phyloP scores from a whole-genome alignment of 1,140 invertebrate species.

The Drosophila asahinai region DNA sequence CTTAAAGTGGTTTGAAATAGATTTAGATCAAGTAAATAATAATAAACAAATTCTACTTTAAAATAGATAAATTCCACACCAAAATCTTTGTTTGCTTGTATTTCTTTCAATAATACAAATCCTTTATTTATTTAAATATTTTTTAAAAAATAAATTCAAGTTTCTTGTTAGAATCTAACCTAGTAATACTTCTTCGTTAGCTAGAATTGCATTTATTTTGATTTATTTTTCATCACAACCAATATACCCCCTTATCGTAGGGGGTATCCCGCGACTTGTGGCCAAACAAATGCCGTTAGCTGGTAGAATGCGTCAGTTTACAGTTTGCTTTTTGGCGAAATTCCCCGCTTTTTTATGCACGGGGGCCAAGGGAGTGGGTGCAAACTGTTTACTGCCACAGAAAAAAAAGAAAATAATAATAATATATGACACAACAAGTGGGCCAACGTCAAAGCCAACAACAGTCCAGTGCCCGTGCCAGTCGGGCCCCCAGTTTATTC shows the following conservation, averaged over 20 bases:
- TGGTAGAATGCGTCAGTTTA: conserved; percentile 43
- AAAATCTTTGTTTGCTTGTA: too few species aligned
- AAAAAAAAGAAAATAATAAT: conserved; percentile 1
- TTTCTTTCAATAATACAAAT: too few species aligned
- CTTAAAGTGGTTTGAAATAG: too few species aligned
- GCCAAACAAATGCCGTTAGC: conserved; percentile 46
- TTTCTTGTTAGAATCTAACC: too few species aligned
- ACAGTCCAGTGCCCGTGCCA: not conserved
- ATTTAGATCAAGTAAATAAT: too few species aligned
- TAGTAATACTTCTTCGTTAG: not conserved
- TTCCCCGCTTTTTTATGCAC: conserved; percentile 16
- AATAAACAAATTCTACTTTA: too few species aligned
- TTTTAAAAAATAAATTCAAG: too few species aligned
- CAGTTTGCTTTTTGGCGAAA: conserved; percentile 44
- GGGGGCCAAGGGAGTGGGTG: conserved; percentile 5
- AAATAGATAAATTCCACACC: too few species aligned
- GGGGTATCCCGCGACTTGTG: conserved; percentile 20
- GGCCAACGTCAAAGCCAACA: conserved; percentile 13
- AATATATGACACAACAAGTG: conserved; percentile 28
- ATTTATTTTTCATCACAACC: not conserved
- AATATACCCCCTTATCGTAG: not conserved
- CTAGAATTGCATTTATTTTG: not conserved
- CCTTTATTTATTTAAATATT: too few species aligned
- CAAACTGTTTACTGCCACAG: conserved; percentile 30
- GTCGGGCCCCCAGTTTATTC: conserved; percentile 11